A percentile compares a stretch with the other conserved stretches of the same genome.
These are phyloP conservation scores for Eolophus roseicapilla DNA, from an alignment of 2,113 vertebrate genomes.

Conservation along the genomic window DNA sequence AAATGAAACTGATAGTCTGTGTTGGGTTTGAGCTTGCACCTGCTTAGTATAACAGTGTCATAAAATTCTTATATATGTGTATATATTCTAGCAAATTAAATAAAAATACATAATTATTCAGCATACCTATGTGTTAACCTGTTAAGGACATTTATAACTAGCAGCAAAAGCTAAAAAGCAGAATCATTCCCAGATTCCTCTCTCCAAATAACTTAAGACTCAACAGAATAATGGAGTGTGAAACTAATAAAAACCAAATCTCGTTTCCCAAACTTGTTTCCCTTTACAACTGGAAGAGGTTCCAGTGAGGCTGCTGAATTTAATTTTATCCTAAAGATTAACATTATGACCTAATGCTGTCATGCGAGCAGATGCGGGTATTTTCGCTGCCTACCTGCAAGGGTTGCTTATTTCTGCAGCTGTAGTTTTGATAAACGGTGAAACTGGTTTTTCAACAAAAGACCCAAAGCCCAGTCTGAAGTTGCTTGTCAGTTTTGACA, in stretches of 20 bases:
- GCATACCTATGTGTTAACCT: neutral
- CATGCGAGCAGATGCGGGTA: neutral
- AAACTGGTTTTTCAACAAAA: slow-evolving; percentile 96
- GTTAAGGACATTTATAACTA: neutral
- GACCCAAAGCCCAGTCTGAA: slow-evolving; percentile 96
- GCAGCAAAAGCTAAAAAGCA: neutral
- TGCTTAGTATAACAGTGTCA: neutral
- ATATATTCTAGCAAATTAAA: neutral
- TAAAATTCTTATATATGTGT: neutral
- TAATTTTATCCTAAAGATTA: neutral
- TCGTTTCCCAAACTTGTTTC: neutral
- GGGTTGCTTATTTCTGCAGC: slow-evolving; percentile 86
- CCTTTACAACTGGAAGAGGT: neutral
- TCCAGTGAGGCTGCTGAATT: neutral
- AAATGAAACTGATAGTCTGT: neutral
- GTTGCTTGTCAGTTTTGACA: slow-evolving; percentile 94
- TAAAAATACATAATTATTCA: neutral
- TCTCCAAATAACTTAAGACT: neutral
- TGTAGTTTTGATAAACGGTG: slow-evolving; percentile 91
- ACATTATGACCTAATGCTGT: neutral
- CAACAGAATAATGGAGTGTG: neutral
- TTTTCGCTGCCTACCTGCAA: slow-evolving; percentile 84
- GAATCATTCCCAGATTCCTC: neutral
- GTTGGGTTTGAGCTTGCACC: neutral
- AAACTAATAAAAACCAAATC: neutral